Conservation (phyloP, 2,888 invertebrate species). For the Spilosoma lubricipeda region DNA sequence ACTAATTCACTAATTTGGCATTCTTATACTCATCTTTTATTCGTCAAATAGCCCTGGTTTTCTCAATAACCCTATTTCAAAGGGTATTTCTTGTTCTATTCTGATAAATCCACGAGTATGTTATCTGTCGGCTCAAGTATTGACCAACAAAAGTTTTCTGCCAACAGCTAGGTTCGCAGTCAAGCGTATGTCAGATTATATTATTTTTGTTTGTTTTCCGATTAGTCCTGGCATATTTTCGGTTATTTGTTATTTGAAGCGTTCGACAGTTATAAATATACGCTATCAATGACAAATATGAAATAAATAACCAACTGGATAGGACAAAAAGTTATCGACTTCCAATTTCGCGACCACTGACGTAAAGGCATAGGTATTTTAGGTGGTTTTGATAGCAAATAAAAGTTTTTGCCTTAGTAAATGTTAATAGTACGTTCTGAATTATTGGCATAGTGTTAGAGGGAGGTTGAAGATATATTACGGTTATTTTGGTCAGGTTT, state of each 20-base stretch:
- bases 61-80: not conserved
- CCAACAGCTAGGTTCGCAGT: slow-evolving; percentile 18
- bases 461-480: no score
- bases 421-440: no score
- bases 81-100: slow-evolving; percentile 39
- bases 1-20: not conserved
- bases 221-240: slow-evolving; percentile 16
- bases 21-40: not conserved
- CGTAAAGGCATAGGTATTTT: no score
- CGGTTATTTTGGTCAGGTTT: no score
- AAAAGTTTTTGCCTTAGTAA: no score
- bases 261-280: not conserved
- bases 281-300: not conserved
- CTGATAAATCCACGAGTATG: slow-evolving; percentile 43
- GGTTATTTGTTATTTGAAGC: slow-evolving; percentile 9
- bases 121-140: slow-evolving; percentile 47
- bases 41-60: not conserved
- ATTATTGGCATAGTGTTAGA: no score
- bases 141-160: slow-evolving; percentile 41
- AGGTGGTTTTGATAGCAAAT: no score
- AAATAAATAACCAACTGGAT: not conserved
- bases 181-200: slow-evolving; percentile 44
- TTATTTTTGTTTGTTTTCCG: slow-evolving; percentile 26
- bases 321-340: not conserved
- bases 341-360: no score